phyloP scores from a whole-genome alignment of 1,140 invertebrate genomes.

The Monomorium pharaonis region DNA sequence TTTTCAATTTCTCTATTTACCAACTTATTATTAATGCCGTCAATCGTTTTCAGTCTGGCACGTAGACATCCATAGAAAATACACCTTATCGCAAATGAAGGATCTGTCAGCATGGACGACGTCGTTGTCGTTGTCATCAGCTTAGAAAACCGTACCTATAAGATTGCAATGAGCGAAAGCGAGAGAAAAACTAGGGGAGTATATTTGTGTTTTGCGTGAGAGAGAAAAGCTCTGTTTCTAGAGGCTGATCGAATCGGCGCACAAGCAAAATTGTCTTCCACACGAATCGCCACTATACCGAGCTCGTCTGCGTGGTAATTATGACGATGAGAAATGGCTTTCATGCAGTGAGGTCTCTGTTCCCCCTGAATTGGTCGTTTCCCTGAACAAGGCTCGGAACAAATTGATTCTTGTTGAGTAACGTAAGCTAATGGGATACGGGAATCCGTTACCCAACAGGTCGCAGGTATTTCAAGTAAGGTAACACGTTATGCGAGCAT shows the following conservation, averaged over 20 bases:
- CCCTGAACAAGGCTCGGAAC: conserved; percentile 63
- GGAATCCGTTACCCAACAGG: background rate
- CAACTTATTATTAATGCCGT: conserved; percentile 80
- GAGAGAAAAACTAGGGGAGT: background rate
- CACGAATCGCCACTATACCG: conserved; percentile 34
- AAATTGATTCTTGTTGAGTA: conserved; percentile 15
- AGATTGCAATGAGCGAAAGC: background rate
- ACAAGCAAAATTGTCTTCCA: conserved; percentile 53
- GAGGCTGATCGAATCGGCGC: conserved; percentile 61
- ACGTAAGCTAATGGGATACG: background rate
- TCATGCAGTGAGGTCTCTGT: conserved; percentile 65
- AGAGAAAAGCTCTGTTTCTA: conserved; percentile 72
- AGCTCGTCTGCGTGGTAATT: conserved; percentile 32
- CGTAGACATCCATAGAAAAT: conserved; percentile 10
- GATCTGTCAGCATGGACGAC: background rate
- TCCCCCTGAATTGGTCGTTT: conserved; percentile 63
- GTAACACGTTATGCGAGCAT: conserved; percentile 35
- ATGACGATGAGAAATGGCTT: conserved; percentile 34
- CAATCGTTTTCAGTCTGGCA: conserved; percentile 78
- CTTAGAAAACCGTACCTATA: conserved; percentile 30
- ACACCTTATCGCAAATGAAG: background rate
- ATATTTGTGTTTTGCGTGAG: background rate
- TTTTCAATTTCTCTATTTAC: conserved; percentile 57
- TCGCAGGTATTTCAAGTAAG: conserved; percentile 11
- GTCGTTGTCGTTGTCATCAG: background rate